A percentile compares a stretch with the other conserved stretches of the same genome.
Evolutionary conservation across 2,888 invertebrate species (phyloP).

Genomic region (Aspidapion aeneum): DNA sequence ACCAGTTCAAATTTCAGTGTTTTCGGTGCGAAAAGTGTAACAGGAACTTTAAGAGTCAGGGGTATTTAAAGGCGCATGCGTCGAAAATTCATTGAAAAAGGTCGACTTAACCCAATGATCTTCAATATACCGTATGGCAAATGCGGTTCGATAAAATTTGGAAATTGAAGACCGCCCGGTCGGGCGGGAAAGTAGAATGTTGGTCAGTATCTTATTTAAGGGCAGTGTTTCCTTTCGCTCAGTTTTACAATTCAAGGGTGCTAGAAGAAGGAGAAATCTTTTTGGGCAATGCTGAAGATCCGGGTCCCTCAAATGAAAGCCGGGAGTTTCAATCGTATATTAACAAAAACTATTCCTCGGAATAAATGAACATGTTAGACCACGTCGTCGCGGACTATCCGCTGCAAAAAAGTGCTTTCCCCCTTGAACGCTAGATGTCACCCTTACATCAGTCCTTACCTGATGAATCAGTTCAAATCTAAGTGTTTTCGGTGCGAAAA

Average conservation of each 20-base stretch:
- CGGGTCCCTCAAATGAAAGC: not conserved
- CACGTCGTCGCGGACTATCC: not conserved
- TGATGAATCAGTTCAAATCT: slow-evolving; percentile 1
- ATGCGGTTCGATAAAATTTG: not conserved
- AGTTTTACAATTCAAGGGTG: too few relatives aligned
- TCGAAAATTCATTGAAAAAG: slow-evolving; percentile 40
- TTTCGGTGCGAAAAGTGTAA: slow-evolving; percentile 44
- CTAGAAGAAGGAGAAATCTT: not conserved
- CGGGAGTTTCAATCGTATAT: not conserved
- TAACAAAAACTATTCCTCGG: not conserved
- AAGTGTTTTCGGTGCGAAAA: slow-evolving; percentile 11
- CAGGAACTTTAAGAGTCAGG: slow-evolving; percentile 44
- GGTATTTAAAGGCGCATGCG: slow-evolving; percentile 44
- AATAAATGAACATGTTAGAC: not conserved
- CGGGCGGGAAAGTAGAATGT: too few relatives aligned
- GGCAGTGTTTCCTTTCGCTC: not conserved
- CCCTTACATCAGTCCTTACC: slow-evolving; percentile 4
- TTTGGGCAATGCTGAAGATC: not conserved
- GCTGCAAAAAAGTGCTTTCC: slow-evolving; percentile 28
- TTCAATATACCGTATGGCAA: too few relatives aligned
- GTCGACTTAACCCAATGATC: not conserved
- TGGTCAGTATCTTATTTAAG: too few relatives aligned
- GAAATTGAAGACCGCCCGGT: too few relatives aligned
- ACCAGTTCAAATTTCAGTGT: slow-evolving; percentile 43
- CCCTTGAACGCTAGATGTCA: slow-evolving; percentile 38